phyloP scores from a whole-genome alignment of 2,888 invertebrate genomes.

The Metalampra italica region DNA sequence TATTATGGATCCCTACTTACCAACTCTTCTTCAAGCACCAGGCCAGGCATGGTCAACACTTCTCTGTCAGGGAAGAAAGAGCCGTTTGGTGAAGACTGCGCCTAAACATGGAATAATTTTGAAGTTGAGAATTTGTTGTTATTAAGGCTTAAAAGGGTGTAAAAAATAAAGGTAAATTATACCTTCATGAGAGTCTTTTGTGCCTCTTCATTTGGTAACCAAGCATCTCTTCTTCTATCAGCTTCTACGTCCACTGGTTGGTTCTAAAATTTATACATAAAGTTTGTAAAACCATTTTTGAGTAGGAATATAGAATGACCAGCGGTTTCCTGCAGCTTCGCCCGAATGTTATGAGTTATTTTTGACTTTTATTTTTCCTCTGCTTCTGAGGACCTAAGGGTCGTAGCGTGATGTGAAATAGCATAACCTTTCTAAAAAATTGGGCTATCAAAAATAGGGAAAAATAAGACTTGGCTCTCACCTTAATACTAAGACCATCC shows the following conservation, averaged over 20 bases:
- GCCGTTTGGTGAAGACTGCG: conserved; percentile 82
- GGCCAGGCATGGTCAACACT: conserved; percentile 90
- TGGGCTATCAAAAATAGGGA: no score
- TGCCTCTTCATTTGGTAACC: conserved; percentile 90
- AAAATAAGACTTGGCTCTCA: conserved; percentile 17
- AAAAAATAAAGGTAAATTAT: conserved; percentile 1
- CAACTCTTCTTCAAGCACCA: conserved; percentile 89
- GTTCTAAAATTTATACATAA: conserved; percentile 39
- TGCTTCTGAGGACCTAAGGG: no score
- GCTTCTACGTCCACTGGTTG: conserved; percentile 74
- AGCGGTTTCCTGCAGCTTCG: no score
- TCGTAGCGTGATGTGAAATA: no score
- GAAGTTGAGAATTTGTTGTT: not conserved
- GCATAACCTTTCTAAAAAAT: no score
- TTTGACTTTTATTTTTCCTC: no score
- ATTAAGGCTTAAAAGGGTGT: no score
- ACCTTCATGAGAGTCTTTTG: conserved; percentile 81
- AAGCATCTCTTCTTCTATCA: conserved; percentile 83
- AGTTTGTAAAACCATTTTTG: not conserved
- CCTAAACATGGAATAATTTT: conserved; percentile 33
- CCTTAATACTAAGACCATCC: conserved; percentile 61
- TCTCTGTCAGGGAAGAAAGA: conserved; percentile 85
- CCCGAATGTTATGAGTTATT: no score
- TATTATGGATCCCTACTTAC: conserved; percentile 75
- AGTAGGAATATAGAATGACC: no score